These are phyloP conservation scores for Zoanthus gigantus DNA, from an alignment of 92 coral and sea anemone genomes.

Conservation along the genomic window DNA sequence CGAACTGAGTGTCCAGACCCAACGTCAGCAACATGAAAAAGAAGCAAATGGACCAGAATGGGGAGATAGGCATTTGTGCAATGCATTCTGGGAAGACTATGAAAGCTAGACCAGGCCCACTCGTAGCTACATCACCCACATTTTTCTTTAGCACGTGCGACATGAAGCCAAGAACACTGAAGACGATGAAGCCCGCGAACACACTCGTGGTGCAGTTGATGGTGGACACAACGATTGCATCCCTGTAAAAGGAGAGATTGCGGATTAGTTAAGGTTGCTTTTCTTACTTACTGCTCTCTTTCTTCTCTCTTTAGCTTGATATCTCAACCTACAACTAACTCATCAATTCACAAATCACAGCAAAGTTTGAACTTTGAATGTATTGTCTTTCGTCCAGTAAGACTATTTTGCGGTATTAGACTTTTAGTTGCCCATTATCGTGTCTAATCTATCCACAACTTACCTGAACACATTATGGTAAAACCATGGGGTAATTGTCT, in stretches of 20 bases:
- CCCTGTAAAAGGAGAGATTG: constrained; percentile 59
- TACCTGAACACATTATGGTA: constrained; percentile 94
- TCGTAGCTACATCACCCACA: constrained; percentile 87
- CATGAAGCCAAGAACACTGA: constrained; percentile 99
- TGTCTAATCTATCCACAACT: constrained; percentile 31
- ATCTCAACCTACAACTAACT: no score
- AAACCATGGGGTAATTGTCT: no score
- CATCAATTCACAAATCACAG: no score
- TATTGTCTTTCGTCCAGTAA: no score
- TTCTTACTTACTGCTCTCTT: no score
- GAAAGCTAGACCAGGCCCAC: constrained; percentile 98
- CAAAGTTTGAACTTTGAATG: no score
- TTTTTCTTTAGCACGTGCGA: constrained; percentile 92
- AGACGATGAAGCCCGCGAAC: constrained; percentile 96
- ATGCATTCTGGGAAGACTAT: constrained; percentile 99
- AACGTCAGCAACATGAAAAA: constrained; percentile 97
- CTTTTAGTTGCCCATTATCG: no score
- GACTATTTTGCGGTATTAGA: no score
- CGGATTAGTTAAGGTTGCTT: neutral
- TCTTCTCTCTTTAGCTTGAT: no score
- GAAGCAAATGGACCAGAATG: constrained; percentile 95
- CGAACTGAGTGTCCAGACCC: constrained; percentile 99
- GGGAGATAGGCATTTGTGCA: constrained; percentile 99
- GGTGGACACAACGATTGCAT: constrained; percentile 89
- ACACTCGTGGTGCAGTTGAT: constrained; percentile 99